Evolutionary conservation across 2,888 invertebrate species (phyloP).

Genomic region (Agrenia bidenticulata): DNA sequence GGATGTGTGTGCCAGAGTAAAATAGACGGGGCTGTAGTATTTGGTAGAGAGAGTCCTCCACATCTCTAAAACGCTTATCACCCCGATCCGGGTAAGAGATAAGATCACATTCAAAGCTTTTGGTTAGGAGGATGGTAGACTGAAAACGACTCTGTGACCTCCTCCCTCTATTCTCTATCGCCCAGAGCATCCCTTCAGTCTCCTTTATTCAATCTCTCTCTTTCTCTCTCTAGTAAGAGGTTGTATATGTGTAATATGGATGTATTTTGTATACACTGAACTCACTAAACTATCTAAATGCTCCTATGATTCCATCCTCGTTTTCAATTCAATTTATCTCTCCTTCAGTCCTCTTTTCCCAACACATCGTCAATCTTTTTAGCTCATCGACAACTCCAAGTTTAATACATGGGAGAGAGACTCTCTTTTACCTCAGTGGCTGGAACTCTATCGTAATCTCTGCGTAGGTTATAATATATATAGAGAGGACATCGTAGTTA

Average conservation of each 20-base stretch:
- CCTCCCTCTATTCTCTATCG: conserved; percentile 45
- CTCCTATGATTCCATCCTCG: conserved; percentile 25
- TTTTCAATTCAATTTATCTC: conserved; percentile 53
- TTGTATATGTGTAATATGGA: too few species aligned
- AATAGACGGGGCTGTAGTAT: not conserved
- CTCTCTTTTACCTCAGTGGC: too few species aligned
- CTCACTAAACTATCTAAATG: not conserved
- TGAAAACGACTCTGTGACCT: conserved; percentile 49
- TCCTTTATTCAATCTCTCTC: conserved; percentile 20
- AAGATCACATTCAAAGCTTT: conserved; percentile 40
- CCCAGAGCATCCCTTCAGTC: conserved; percentile 36
- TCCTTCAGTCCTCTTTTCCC: conserved; percentile 40
- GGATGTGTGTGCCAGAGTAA: not conserved
- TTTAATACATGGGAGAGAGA: not conserved
- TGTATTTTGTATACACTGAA: conserved; percentile 18
- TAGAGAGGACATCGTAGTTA: too few species aligned
- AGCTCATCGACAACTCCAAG: conserved; percentile 47
- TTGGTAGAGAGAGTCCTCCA: not conserved
- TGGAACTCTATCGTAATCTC: too few species aligned
- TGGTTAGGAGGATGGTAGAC: conserved; percentile 28
- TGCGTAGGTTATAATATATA: too few species aligned
- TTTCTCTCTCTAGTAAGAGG: too few species aligned
- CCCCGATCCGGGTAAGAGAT: conserved; percentile 50
- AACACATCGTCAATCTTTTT: conserved; percentile 53
- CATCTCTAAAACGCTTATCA: conserved; percentile 50